Evolutionary conservation across 2,888 invertebrate species (phyloP).

Genomic region (Conus canariensis): DNA sequence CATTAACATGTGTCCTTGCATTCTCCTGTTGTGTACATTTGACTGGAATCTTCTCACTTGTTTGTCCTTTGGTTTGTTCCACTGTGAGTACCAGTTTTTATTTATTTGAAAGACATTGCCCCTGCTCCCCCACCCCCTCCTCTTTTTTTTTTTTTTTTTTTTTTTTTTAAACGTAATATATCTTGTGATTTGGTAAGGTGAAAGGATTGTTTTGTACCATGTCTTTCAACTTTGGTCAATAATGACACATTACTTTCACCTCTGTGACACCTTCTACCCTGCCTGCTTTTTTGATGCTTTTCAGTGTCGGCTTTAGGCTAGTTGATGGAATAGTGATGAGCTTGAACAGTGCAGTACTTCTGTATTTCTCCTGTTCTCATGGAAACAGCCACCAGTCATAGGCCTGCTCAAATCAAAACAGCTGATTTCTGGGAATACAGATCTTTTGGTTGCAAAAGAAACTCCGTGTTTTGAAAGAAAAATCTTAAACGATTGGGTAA

Average conservation of each 20-base stretch:
- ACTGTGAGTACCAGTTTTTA: not conserved
- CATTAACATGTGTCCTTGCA: not conserved
- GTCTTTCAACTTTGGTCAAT: conserved; percentile 42
- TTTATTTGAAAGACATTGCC: not conserved
- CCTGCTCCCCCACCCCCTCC: no score
- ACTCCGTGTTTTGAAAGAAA: not conserved
- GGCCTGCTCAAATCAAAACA: no score
- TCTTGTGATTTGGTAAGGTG: conserved; percentile 33
- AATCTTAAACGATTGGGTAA: not conserved
- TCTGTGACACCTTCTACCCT: not conserved
- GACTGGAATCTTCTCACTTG: not conserved
- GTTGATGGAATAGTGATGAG: not conserved
- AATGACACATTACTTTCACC: conserved; percentile 34
- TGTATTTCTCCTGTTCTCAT: not conserved
- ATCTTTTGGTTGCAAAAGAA: not conserved
- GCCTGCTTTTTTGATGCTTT: not conserved
- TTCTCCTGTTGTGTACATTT: not conserved
- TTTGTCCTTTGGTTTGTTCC: not conserved
- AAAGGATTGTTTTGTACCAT: conserved; percentile 42
- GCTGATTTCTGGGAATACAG: not conserved
- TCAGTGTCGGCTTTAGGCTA: not conserved
- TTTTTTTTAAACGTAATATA: no score
- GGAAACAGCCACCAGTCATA: not conserved
- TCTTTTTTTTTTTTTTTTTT: no score
- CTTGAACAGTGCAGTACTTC: conserved; percentile 5